These are phyloP conservation scores for Picathartes gymnocephalus DNA, from an alignment of 2,113 vertebrate species.

Conservation along the genomic window DNA sequence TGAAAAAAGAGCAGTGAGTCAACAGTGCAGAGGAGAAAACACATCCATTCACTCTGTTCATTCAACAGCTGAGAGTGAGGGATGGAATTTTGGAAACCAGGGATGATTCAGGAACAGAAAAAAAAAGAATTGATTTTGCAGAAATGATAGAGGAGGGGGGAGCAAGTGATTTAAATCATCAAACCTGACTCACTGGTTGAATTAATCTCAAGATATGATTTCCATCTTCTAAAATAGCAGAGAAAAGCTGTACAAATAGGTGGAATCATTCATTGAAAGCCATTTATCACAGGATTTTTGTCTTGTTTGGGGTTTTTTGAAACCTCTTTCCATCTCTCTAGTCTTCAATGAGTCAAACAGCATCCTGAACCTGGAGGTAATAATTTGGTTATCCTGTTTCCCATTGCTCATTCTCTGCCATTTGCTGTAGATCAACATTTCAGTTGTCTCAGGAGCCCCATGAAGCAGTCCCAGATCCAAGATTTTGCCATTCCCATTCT, in stretches of 20 bases:
- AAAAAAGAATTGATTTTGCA: background rate
- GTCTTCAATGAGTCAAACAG: background rate
- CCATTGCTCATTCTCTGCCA: background rate
- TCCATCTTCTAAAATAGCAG: background rate
- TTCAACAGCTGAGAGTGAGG: background rate
- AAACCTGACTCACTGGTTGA: background rate
- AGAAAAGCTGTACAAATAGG: background rate
- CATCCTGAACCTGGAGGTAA: background rate
- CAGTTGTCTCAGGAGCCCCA: background rate
- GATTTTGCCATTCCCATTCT: background rate
- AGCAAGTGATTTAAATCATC: background rate
- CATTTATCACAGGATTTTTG: background rate
- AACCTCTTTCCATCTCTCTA: background rate
- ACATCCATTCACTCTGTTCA: background rate
- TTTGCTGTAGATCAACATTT: background rate
- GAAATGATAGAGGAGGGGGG: background rate
- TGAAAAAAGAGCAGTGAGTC: background rate
- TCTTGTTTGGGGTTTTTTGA: background rate
- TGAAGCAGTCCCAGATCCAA: background rate
- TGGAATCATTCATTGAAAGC: background rate
- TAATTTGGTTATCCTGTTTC: background rate
- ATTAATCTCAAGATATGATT: background rate
- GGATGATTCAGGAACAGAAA: background rate
- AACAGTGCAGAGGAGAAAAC: background rate
- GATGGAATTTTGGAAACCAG: background rate